Percentiles rank a stretch among this genome's conserved stretches.
Conservation (phyloP, 2,888 invertebrate genomes). For the Machimus atricapillus region DNA sequence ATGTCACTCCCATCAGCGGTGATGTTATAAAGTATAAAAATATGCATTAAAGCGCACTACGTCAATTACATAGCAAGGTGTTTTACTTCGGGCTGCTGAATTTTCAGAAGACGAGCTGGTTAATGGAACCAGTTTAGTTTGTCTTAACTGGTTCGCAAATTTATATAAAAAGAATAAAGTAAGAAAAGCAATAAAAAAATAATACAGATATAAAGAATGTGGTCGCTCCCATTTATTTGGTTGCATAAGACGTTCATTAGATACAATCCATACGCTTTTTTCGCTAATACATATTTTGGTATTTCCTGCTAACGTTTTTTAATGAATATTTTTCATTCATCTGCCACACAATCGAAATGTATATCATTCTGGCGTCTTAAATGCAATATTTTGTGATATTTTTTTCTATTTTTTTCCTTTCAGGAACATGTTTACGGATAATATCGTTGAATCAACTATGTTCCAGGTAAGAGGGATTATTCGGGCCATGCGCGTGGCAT, state of each 20-base stretch:
- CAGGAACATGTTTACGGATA: slow-evolving; percentile 93
- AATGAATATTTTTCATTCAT: slow-evolving; percentile 48
- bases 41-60: not conserved
- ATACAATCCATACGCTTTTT: not conserved
- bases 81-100: not conserved
- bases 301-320: slow-evolving; percentile 26
- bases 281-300: not conserved
- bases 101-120: not conserved
- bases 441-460: slow-evolving; percentile 85
- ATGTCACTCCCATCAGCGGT: not conserved
- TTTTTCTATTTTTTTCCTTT: slow-evolving; percentile 56
- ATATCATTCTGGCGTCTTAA: not conserved
- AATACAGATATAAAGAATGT: not conserved
- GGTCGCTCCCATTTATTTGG: not conserved
- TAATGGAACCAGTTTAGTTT: not conserved
- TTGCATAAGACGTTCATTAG: not conserved
- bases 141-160: not conserved
- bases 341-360: not conserved
- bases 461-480: slow-evolving; percentile 67
- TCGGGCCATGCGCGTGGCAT: not conserved
- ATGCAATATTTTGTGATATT: not conserved
- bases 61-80: not conserved
- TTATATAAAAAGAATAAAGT: not conserved
- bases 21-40: not conserved
- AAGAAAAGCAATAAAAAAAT: not conserved